Evolutionary conservation across 2,113 vertebrate species (phyloP).

Genomic region (Tenrec ecaudatus): DNA sequence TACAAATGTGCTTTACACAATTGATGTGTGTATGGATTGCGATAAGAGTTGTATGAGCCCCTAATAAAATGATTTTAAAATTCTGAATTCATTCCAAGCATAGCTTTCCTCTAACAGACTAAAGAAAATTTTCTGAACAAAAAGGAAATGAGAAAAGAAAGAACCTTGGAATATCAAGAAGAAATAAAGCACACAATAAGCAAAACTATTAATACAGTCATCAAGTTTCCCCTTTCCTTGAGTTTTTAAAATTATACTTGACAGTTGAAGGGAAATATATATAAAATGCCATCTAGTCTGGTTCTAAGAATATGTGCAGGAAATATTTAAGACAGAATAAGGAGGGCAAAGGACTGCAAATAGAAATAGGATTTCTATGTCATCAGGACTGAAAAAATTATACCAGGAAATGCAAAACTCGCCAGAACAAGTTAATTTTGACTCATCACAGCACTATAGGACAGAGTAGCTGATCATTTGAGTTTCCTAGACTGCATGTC

Average conservation of each 20-base stretch:
- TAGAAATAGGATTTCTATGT: neutral
- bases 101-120: neutral
- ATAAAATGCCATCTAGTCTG: neutral
- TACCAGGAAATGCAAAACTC: no score
- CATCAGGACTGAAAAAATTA: no score
- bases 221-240: neutral
- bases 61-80: no score
- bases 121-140: neutral
- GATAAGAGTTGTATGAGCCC: no score
- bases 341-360: neutral
- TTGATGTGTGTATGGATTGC: no score
- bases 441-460: no score
- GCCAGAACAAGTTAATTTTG: no score
- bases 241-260: conserved; percentile 1
- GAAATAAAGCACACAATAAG: neutral
- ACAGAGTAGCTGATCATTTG: no score
- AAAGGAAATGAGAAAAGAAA: neutral
- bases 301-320: neutral
- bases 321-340: neutral
- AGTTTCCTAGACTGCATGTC: no score
- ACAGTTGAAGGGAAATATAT: neutral
- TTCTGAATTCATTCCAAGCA: no score
- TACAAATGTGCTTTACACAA: no score
- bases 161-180: neutral
- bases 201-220: neutral